A percentile compares a stretch with the other conserved stretches of the same genome.
These are phyloP conservation scores for Psephotus haematonotus DNA, from an alignment of 2,113 vertebrate species.

Conservation along the genomic window DNA sequence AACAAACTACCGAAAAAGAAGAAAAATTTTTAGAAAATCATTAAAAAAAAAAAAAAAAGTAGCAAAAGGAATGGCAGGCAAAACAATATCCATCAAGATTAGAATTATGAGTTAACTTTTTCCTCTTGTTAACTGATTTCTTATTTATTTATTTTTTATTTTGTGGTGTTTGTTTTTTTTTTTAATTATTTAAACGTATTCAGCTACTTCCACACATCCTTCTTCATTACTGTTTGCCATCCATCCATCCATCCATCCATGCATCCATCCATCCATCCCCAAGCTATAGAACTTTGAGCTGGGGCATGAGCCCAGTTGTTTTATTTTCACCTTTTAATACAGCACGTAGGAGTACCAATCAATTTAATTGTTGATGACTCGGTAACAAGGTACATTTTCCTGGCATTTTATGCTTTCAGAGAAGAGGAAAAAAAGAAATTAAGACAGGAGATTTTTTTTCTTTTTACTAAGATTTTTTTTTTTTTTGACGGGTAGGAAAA, in stretches of 20 bases:
- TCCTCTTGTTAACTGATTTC: neutral
- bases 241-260: too few relatives aligned
- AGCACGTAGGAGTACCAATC: neutral
- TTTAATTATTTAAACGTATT: neutral
- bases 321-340: neutral
- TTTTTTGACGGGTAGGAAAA: neutral
- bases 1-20: accelerated
- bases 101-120: neutral
- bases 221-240: neutral
- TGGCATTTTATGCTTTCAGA: neutral
- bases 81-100: neutral
- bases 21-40: neutral
- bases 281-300: neutral
- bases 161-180: too few relatives aligned
- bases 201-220: neutral
- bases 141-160: neutral
- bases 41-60: neutral
- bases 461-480: neutral
- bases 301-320: neutral
- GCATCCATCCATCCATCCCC: too few relatives aligned
- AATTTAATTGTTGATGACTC: neutral
- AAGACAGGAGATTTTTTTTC: neutral
- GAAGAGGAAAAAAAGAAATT: neutral
- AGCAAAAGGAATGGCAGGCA: neutral
- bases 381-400: neutral